phyloP scores from a whole-genome alignment of 2,797 vertebrate genomes.

The Darevskia nairensis region DNA sequence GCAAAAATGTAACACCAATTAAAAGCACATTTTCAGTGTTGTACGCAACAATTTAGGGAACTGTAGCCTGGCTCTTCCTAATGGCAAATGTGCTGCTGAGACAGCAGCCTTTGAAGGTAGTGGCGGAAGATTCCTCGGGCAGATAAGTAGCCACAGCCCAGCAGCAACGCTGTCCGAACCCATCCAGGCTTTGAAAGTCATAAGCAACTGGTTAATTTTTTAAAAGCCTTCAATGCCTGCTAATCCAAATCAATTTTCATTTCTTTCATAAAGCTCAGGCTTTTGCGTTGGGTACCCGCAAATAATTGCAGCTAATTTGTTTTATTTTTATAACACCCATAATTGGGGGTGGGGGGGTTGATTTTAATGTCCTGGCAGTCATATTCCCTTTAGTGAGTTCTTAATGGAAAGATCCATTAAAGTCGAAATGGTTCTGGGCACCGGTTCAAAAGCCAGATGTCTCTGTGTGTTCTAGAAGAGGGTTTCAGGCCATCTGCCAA shows the following conservation, averaged over 20 bases:
- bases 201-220: conserved; percentile 74
- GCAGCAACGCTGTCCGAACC: conserved; percentile 61
- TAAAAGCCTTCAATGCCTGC: conserved; percentile 73
- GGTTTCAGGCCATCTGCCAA: conserved; percentile 69
- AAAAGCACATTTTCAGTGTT: too few relatives aligned
- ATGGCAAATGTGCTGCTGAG: not conserved
- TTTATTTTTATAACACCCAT: conserved; percentile 72
- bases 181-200: conserved; percentile 65
- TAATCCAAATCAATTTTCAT: conserved; percentile 76
- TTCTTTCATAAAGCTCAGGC: conserved; percentile 68
- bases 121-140: conserved; percentile 56
- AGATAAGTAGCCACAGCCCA: conserved; percentile 44
- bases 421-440: conserved; percentile 74
- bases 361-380: conserved; percentile 75
- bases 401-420: conserved; percentile 77
- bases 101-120: not conserved
- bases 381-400: conserved; percentile 73
- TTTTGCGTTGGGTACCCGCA: conserved; percentile 59
- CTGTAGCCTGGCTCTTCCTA: not conserved
- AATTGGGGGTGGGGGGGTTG: conserved; percentile 59
- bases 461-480: conserved; percentile 71
- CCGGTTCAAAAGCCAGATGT: conserved; percentile 65
- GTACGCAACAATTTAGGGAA: too few relatives aligned
- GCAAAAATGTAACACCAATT: too few relatives aligned
- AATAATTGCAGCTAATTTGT: conserved; percentile 76